Conservation (phyloP, 2,888 invertebrate species). For the Formica aserva region DNA sequence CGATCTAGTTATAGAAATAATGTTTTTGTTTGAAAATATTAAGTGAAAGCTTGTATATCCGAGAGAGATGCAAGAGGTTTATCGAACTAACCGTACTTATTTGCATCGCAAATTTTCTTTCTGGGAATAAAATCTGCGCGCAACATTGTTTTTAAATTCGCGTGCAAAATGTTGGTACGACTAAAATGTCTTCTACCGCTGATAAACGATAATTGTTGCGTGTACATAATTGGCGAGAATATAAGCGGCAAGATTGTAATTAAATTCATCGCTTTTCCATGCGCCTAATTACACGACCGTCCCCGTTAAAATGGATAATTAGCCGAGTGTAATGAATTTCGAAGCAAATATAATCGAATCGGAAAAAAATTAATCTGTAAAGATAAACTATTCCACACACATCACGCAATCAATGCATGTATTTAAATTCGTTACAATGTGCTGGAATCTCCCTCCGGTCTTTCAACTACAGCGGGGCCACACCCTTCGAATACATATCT, state of each 20-base stretch:
- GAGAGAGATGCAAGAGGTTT: neutral
- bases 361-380: neutral
- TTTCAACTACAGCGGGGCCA: neutral
- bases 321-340: constrained; percentile 18
- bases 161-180: neutral
- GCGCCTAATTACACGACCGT: constrained; percentile 63
- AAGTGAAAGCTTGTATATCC: neutral
- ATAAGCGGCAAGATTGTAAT: constrained; percentile 57
- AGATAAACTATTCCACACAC: neutral
- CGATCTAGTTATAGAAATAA: neutral
- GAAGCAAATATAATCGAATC: neutral
- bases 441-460: neutral
- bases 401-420: neutral
- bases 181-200: neutral
- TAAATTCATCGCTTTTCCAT: constrained; percentile 67
- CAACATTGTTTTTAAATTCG: neutral
- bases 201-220: constrained; percentile 45
- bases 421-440: constrained; percentile 11
- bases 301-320: constrained; percentile 63
- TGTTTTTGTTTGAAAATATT: neutral
- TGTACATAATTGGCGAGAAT: constrained; percentile 58
- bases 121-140: neutral
- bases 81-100: neutral
- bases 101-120: neutral
- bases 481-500: neutral